These are phyloP conservation scores for Nestor notabilis DNA, from an alignment of 2,113 vertebrate genomes.

Conservation along the genomic window DNA sequence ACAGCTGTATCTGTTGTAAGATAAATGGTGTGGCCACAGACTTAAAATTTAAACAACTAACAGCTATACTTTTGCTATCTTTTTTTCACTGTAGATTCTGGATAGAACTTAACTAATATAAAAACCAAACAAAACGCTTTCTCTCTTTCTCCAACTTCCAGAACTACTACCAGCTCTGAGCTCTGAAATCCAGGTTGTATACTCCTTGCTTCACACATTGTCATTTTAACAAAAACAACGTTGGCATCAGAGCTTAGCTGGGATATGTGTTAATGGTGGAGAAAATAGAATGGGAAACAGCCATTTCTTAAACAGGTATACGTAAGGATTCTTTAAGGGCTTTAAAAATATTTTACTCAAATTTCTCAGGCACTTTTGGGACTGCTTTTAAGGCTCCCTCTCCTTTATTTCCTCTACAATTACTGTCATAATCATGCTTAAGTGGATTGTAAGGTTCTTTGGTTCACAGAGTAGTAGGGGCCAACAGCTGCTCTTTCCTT, in stretches of 20 bases:
- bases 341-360: conserved; percentile 1
- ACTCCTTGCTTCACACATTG: neutral
- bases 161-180: neutral
- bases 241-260: neutral
- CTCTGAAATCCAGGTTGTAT: neutral
- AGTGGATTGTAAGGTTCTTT: neutral
- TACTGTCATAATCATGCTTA: neutral
- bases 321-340: neutral
- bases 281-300: conserved; percentile 26
- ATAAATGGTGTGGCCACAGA: neutral
- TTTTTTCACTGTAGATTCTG: neutral
- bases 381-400: neutral
- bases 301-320: neutral
- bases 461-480: neutral
- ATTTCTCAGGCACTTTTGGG: neutral
- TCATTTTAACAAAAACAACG: neutral
- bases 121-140: neutral
- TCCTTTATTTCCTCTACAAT: neutral
- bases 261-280: conserved; percentile 23
- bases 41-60: neutral
- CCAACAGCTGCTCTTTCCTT: neutral
- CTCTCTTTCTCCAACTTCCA: neutral
- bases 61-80: neutral
- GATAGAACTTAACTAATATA: neutral
- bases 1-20: neutral